Conservation (phyloP, 2,797 vertebrate species). For the Hydrophis major region DNA sequence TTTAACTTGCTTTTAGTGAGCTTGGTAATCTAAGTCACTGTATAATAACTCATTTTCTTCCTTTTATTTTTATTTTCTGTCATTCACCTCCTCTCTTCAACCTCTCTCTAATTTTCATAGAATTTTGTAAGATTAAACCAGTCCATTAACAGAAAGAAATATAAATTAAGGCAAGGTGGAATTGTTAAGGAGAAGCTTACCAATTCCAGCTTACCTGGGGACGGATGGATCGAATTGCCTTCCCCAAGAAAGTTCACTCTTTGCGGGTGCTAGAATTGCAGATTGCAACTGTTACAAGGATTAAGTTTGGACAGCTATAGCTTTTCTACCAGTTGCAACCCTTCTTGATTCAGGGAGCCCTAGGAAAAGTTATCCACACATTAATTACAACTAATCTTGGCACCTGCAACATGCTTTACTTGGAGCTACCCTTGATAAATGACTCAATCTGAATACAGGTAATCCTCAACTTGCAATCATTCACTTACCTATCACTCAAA, state of each 20-base stretch:
- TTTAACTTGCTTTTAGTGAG: background rate
- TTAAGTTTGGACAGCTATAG: background rate
- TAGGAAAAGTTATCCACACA: background rate
- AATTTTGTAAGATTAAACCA: background rate
- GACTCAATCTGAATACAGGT: background rate
- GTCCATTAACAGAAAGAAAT: background rate
- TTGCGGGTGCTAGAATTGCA: background rate
- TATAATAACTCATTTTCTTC: background rate
- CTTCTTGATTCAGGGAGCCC: background rate
- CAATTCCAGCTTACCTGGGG: background rate
- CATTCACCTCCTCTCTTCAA: background rate
- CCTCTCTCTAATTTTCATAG: background rate
- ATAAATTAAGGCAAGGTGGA: background rate
- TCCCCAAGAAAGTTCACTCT: background rate
- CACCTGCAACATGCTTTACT: background rate
- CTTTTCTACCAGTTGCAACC: background rate
- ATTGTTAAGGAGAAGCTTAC: background rate
- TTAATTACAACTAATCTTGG: background rate
- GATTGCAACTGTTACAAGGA: background rate
- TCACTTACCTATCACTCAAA: background rate
- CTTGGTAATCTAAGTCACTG: background rate
- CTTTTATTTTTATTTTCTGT: background rate
- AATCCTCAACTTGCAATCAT: background rate
- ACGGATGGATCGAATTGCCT: background rate
- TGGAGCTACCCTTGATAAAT: background rate